phyloP scores from a whole-genome alignment of 2,888 invertebrate species.

The Cerceris ruficornis region DNA sequence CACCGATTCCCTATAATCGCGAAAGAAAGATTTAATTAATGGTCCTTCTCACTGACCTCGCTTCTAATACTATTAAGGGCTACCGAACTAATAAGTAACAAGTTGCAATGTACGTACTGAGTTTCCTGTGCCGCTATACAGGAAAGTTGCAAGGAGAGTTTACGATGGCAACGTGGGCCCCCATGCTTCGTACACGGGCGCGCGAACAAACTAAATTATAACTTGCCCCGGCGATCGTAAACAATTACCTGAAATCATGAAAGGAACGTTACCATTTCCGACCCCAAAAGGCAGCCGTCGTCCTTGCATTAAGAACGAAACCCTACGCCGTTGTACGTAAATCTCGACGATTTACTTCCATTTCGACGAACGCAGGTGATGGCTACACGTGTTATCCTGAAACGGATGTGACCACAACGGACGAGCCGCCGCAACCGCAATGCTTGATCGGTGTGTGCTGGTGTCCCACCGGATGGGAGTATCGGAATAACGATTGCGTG shows the following conservation, averaged over 20 bases:
- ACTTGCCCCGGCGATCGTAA: background rate
- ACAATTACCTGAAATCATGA: background rate
- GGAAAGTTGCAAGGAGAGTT: slow-evolving; percentile 21
- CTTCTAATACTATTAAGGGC: slow-evolving; percentile 18
- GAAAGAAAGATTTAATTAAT: slow-evolving; percentile 22
- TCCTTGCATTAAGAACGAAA: background rate
- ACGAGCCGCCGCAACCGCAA: slow-evolving; percentile 71
- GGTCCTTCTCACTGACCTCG: background rate
- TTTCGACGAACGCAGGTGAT: slow-evolving; percentile 74
- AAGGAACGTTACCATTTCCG: background rate
- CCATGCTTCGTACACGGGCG: background rate
- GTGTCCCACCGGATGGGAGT: slow-evolving; percentile 84
- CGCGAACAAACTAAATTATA: slow-evolving; percentile 15
- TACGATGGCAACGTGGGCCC: background rate
- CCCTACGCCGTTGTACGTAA: background rate
- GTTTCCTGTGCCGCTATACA: background rate
- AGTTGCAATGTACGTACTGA: slow-evolving; percentile 13
- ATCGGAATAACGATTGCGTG: slow-evolving; percentile 70
- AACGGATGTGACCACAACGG: slow-evolving; percentile 66
- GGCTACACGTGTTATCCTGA: slow-evolving; percentile 82
- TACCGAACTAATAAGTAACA: slow-evolving; percentile 36
- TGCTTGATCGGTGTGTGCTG: slow-evolving; percentile 83
- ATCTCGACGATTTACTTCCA: slow-evolving; percentile 19
- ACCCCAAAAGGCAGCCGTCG: no score
- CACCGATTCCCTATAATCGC: background rate